A percentile compares a stretch with the other conserved stretches of the same genome.
phyloP scores from a whole-genome alignment of 2,797 vertebrate genomes.

The Petrocephalus sullivani region DNA sequence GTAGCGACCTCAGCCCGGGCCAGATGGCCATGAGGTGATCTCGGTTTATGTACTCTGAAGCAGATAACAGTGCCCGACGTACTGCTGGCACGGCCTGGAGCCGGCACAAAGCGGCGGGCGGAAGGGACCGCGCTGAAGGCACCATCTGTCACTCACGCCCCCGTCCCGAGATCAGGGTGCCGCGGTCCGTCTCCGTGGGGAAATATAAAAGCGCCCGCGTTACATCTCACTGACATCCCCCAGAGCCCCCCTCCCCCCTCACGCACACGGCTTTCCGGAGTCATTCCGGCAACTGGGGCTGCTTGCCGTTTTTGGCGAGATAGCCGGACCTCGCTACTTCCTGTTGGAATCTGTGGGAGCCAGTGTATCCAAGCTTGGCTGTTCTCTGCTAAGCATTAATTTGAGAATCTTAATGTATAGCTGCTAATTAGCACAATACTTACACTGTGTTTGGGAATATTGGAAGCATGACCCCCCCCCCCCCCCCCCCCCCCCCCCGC shows the following conservation, averaged over 20 bases:
- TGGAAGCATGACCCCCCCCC: background rate
- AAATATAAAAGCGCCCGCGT: constrained; percentile 13
- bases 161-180: background rate
- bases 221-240: background rate
- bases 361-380: background rate
- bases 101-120: background rate
- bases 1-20: background rate
- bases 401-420: background rate
- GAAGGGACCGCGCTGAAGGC: background rate
- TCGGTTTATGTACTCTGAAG: constrained; percentile 10
- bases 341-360: background rate
- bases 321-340: background rate
- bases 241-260: background rate
- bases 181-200: background rate
- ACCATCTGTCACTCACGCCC: constrained; percentile 16
- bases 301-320: background rate
- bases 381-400: background rate
- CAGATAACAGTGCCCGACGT: background rate
- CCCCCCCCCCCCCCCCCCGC: constrained; percentile 33
- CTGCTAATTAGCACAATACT: background rate
- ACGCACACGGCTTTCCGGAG: background rate
- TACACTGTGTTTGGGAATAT: background rate
- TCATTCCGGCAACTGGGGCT: background rate
- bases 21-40: constrained; percentile 10
- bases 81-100: background rate